Evolutionary conservation across 2,888 invertebrate species (phyloP).

Genomic region (Drosophila yooni): DNA sequence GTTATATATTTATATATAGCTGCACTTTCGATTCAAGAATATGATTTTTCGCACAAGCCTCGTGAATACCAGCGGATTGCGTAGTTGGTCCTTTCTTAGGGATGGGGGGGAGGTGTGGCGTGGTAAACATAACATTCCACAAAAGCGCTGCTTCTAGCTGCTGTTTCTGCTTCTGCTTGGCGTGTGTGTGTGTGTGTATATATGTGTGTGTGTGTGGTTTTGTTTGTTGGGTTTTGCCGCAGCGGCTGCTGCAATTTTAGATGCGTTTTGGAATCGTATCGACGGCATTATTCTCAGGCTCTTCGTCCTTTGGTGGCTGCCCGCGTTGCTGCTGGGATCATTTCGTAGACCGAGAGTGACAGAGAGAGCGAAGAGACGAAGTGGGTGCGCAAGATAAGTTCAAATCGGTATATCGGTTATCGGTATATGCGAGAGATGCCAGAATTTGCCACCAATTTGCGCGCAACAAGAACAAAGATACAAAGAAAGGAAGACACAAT

Average conservation of each 20-base stretch:
- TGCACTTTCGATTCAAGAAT: conserved; percentile 25
- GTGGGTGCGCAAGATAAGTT: conserved; percentile 12
- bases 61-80: conserved; percentile 10
- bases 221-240: conserved; percentile 24
- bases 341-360: background rate
- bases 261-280: conserved; percentile 81
- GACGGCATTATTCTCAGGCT: conserved; percentile 81
- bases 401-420: conserved; percentile 15
- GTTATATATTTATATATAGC: background rate
- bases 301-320: conserved; percentile 83
- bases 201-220: conserved; percentile 9
- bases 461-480: conserved; percentile 55
- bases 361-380: conserved; percentile 6
- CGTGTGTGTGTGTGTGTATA: conserved; percentile 19
- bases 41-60: conserved; percentile 17
- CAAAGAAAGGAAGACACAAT: conserved; percentile 61
- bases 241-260: conserved; percentile 58
- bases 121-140: conserved; percentile 15
- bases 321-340: conserved; percentile 76
- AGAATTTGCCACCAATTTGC: conserved; percentile 46
- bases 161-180: conserved; percentile 28
- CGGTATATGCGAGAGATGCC: conserved; percentile 50
- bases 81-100: conserved; percentile 37
- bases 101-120: conserved; percentile 1
- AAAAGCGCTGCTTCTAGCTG: conserved; percentile 19